phyloP scores from a whole-genome alignment of 1,140 invertebrate genomes.

The Wiebesia pumilae region DNA sequence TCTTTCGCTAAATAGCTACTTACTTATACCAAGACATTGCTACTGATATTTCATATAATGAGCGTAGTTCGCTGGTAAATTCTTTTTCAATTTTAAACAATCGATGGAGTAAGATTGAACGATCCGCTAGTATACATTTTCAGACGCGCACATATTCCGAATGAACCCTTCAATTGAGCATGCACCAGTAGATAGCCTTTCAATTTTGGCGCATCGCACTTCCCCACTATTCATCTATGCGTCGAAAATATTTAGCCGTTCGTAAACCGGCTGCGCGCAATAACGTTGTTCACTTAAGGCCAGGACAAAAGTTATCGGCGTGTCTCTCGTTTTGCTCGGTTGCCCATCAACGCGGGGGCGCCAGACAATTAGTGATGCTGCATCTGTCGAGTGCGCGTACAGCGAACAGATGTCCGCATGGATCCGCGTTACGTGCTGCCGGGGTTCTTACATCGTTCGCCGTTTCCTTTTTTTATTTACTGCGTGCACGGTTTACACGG shows the following conservation, averaged over 20 bases:
- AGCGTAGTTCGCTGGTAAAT: too few species aligned
- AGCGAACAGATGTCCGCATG: background rate
- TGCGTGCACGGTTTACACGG: background rate
- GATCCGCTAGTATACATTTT: too few species aligned
- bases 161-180: background rate
- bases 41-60: too few species aligned
- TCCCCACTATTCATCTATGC: background rate
- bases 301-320: background rate
- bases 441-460: too few species aligned
- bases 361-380: background rate
- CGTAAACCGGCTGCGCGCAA: background rate
- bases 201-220: background rate
- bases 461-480: too few species aligned
- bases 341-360: background rate
- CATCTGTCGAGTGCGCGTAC: background rate
- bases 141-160: too few species aligned
- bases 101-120: background rate
- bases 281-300: background rate
- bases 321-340: too few species aligned
- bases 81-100: background rate
- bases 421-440: too few species aligned
- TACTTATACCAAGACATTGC: too few species aligned
- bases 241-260: conserved; percentile 35
- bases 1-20: too few species aligned
- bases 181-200: background rate